Base-by-base conservation (phyloP, 2,888 invertebrate genomes). In the Cistogaster globosa region DNA sequence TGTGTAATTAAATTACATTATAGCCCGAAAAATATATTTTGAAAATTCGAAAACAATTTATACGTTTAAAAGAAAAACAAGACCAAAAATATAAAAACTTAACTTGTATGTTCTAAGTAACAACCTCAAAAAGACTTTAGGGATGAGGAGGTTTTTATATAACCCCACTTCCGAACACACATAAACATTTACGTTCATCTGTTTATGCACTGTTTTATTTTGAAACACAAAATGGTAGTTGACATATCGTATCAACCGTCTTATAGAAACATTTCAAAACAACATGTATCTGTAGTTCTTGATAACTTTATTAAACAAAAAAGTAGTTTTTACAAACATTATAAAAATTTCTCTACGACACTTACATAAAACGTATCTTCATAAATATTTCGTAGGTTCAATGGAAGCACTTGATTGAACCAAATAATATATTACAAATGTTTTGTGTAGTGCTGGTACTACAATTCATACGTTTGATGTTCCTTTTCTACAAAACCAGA, bases 371-470 rank as follows among this genome's bases (percentile, higher is more conserved):
- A 26, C 55, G n/a, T 63, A 45, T 63, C 69, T 55, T 63, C 62
- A 55, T 22, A 55, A 69, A 78, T 20, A 55, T 63, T 69, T n/a
- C 36, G 20, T 42, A 36, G 60, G 62, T 78, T 62, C 55, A 62
- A 62, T 67, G 69, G 32, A 77, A 62, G 53, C 60, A 71, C n/a
- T 71, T 78, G 55, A 78, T 63, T 32, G 55, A 69, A 26, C 11
- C 12, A 53, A 42, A 36, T 16, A 18, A 42, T 14, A 36, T 62
- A 36, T 51, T 22, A 38, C 51, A 16, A 74, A 32, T 36, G 42
- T 53, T 74, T 75, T 38, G 18, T 42, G 12, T 53, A 11, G 12
- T 63, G n/a, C 42, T 63, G 14, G 9, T 26, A 20, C 12, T 38
- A 38, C 6, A 69, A 36, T 26, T 57, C 20, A 48, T 16, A 72